Evolutionary conservation across 1,140 invertebrate species (phyloP).

Genomic region (Trialeurodes vaporariorum): DNA sequence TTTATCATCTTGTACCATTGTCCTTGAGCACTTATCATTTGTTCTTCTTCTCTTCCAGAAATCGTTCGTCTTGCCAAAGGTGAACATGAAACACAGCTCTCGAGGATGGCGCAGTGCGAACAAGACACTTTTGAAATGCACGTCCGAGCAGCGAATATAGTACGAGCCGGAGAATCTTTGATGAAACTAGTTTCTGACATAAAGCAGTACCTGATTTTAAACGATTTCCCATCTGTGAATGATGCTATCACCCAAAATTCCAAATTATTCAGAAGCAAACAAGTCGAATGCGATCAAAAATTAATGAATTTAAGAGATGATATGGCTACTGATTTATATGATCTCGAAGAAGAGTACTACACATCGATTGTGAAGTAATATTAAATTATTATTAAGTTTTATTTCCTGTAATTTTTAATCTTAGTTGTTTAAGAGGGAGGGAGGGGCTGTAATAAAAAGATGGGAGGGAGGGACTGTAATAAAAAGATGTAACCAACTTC

Average conservation of each 20-base stretch:
- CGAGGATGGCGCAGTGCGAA: conserved; percentile 79
- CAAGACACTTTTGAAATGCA: conserved; percentile 96
- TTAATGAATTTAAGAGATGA: conserved; percentile 83
- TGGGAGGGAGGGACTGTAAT: too few species aligned
- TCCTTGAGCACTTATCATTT: conserved; percentile 12
- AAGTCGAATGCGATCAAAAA: conserved; percentile 87
- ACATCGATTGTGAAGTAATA: conserved; percentile 79
- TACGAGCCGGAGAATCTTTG: conserved; percentile 84
- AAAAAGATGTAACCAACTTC: too few species aligned
- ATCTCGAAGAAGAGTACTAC: conserved; percentile 96
- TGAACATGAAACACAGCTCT: conserved; percentile 82
- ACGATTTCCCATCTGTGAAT: conserved; percentile 94
- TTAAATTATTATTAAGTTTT: too few species aligned
- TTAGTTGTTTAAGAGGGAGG: too few species aligned
- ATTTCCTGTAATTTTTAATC: too few species aligned
- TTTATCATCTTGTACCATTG: not conserved
- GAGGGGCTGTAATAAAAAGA: too few species aligned
- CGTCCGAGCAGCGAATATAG: conserved; percentile 85
- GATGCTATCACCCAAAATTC: conserved; percentile 88
- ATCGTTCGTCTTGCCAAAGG: conserved; percentile 86
- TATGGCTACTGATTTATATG: conserved; percentile 88
- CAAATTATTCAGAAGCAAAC: conserved; percentile 74
- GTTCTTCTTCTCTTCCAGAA: conserved; percentile 47
- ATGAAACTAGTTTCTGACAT: conserved; percentile 95
- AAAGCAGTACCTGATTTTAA: conserved; percentile 91